Evolutionary conservation across 2,113 vertebrate genomes (phyloP).

Genomic region (Oryzias celebensis): DNA sequence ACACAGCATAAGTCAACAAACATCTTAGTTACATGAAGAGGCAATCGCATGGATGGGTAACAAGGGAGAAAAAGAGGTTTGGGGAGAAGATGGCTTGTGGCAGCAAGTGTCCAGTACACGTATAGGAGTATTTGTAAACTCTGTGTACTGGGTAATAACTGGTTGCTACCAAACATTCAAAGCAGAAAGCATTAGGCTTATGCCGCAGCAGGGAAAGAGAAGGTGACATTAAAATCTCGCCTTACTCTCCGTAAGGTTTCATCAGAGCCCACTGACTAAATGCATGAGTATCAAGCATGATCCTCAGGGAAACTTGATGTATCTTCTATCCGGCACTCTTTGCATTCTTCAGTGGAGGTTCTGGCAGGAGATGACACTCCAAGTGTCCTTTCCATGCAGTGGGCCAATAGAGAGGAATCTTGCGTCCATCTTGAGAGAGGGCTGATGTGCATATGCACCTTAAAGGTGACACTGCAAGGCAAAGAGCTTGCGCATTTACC

Average conservation of each 20-base stretch:
- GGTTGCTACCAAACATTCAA: slow-evolving; percentile 79
- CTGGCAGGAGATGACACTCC: slow-evolving; percentile 39
- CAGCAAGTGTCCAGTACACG: slow-evolving; percentile 66
- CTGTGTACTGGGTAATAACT: slow-evolving; percentile 65
- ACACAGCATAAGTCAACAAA: slow-evolving; percentile 43
- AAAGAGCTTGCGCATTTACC: slow-evolving; percentile 61
- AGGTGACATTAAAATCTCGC: slow-evolving; percentile 57
- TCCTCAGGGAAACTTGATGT: slow-evolving; percentile 39
- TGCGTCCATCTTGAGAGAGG: slow-evolving; percentile 62
- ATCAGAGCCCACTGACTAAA: slow-evolving; percentile 51
- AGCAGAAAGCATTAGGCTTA: slow-evolving; percentile 74
- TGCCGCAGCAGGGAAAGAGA: slow-evolving; percentile 60
- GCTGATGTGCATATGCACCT: slow-evolving; percentile 44
- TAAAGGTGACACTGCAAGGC: slow-evolving; percentile 43
- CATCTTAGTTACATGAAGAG: slow-evolving; percentile 52
- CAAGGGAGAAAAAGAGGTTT: slow-evolving; percentile 22
- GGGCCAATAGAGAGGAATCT: slow-evolving; percentile 53
- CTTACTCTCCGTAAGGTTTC: slow-evolving; percentile 52
- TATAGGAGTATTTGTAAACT: slow-evolving; percentile 65
- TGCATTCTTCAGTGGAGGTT: slow-evolving; percentile 48
- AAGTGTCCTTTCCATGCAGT: slow-evolving; percentile 53
- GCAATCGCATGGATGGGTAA: slow-evolving; percentile 40
- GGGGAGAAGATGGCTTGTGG: slow-evolving; percentile 47
- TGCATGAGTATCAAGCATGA: slow-evolving; percentile 31
- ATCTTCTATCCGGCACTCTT: slow-evolving; percentile 34